Evolutionary conservation across 2,113 vertebrate genomes (phyloP).

Genomic region (Poecile atricapillus): DNA sequence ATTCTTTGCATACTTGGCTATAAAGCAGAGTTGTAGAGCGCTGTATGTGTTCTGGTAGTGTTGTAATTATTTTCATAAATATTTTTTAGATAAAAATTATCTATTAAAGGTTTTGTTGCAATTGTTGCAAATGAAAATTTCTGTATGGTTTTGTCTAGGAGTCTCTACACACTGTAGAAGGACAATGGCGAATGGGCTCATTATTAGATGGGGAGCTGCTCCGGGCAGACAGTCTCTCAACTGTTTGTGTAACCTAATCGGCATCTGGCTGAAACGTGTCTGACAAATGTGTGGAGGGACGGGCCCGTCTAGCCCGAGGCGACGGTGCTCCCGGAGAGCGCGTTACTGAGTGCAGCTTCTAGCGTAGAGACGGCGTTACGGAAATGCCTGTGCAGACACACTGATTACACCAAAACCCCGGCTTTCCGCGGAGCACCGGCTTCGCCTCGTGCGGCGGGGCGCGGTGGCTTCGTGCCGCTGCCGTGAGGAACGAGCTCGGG

Average conservation of each 20-base stretch:
- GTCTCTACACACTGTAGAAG: rapidly evolving
- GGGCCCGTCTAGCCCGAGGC: background rate
- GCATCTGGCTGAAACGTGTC: background rate
- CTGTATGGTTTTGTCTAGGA: background rate
- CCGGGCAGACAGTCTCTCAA: rapidly evolving
- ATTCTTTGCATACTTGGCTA: rapidly evolving
- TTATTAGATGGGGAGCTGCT: background rate
- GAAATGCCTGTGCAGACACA: rapidly evolving
- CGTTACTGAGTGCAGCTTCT: background rate
- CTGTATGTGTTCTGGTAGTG: rapidly evolving
- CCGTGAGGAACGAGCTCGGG: background rate
- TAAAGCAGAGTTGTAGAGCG: background rate
- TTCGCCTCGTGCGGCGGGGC: rapidly evolving
- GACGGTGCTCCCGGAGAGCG: background rate
- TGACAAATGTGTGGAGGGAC: rapidly evolving
- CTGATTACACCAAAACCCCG: rapidly evolving
- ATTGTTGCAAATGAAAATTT: background rate
- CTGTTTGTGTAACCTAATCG: background rate
- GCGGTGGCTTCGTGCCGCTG: background rate
- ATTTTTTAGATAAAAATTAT: too few species aligned
- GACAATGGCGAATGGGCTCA: background rate
- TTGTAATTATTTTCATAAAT: too few species aligned
- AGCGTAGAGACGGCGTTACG: rapidly evolving
- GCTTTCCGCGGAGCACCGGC: rapidly evolving
- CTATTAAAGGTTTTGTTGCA: background rate